These are phyloP conservation scores for Atta colombica DNA, from an alignment of 1,140 invertebrate genomes.

Conservation along the genomic window DNA sequence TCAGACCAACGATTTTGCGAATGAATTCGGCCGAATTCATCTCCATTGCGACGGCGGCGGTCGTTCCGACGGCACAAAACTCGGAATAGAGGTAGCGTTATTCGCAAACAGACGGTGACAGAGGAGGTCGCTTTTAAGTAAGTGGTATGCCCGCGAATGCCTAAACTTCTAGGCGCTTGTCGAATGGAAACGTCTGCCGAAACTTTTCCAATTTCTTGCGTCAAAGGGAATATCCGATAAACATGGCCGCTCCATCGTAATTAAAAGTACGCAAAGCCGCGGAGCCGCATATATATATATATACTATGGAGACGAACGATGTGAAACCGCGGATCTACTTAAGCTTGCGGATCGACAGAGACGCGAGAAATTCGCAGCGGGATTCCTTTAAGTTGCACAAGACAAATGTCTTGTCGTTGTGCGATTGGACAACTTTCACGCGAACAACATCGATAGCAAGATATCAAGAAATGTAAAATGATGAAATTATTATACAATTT, in stretches of 20 bases:
- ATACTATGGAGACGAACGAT: not conserved
- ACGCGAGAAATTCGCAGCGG: slow-evolving; percentile 11
- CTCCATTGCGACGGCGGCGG: slow-evolving; percentile 17
- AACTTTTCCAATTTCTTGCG: slow-evolving; percentile 77
- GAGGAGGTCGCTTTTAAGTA: slow-evolving; percentile 60
- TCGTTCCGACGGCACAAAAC: not conserved
- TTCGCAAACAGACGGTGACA: slow-evolving; percentile 36
- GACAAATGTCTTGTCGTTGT: not conserved
- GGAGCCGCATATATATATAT: not conserved
- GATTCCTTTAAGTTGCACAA: not conserved
- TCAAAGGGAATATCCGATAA: slow-evolving; percentile 71
- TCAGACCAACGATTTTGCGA: slow-evolving; percentile 29
- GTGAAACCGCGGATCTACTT: slow-evolving; percentile 47
- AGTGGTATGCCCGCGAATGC: slow-evolving; percentile 14
- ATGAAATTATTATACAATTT: not conserved
- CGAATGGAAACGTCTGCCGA: slow-evolving; percentile 48
- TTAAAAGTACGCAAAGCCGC: slow-evolving; percentile 63
- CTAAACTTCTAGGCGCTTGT: slow-evolving; percentile 16
- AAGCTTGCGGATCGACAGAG: slow-evolving; percentile 43
- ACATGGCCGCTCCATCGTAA: slow-evolving; percentile 65
- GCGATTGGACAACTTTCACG: not conserved
- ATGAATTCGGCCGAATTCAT: slow-evolving; percentile 53
- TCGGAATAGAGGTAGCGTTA: slow-evolving; percentile 13
- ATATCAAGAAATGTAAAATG: not conserved
- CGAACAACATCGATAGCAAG: not conserved